A percentile compares a stretch with the other conserved stretches of the same genome.
phyloP scores from a whole-genome alignment of 2,888 invertebrate species.

The Nysson spinosus region DNA sequence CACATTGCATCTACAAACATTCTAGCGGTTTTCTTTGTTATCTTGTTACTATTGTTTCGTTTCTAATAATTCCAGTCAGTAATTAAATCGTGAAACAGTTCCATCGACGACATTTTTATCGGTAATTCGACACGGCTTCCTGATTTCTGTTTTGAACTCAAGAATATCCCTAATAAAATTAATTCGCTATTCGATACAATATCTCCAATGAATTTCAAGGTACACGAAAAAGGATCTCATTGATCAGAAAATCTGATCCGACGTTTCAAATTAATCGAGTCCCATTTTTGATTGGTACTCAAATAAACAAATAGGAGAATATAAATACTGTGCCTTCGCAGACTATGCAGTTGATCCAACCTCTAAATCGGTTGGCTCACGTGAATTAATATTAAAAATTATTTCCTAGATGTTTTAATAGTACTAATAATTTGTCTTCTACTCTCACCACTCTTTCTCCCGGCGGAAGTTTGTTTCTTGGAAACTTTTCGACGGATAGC shows the following conservation, averaged over 20 bases:
- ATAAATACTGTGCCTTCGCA: slow-evolving; percentile 63
- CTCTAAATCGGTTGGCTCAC: slow-evolving; percentile 20
- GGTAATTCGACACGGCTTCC: too few species aligned
- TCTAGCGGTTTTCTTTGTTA: slow-evolving; percentile 31
- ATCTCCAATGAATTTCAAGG: slow-evolving; percentile 19
- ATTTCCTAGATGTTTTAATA: slow-evolving; percentile 52
- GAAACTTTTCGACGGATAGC: slow-evolving; percentile 48
- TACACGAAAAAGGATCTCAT: too few species aligned
- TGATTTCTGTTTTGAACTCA: too few species aligned
- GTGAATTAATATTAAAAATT: slow-evolving; percentile 59
- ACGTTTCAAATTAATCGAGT: slow-evolving; percentile 20
- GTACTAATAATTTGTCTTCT: slow-evolving; percentile 40
- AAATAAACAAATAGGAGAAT: slow-evolving; percentile 53
- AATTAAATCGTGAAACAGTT: neutral
- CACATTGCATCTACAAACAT: slow-evolving; percentile 35
- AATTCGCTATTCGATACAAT: slow-evolving; percentile 32
- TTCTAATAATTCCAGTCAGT: neutral
- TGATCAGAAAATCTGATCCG: too few species aligned
- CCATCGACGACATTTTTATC: too few species aligned
- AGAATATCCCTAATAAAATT: neutral
- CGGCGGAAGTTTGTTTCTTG: slow-evolving; percentile 17
- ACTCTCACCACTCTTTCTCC: slow-evolving; percentile 31
- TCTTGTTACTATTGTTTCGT: slow-evolving; percentile 26
- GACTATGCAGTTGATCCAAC: slow-evolving; percentile 53
- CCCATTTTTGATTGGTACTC: slow-evolving; percentile 21